Conservation (phyloP, 1,140 invertebrate species). For the Dufourea novaeangliae region DNA sequence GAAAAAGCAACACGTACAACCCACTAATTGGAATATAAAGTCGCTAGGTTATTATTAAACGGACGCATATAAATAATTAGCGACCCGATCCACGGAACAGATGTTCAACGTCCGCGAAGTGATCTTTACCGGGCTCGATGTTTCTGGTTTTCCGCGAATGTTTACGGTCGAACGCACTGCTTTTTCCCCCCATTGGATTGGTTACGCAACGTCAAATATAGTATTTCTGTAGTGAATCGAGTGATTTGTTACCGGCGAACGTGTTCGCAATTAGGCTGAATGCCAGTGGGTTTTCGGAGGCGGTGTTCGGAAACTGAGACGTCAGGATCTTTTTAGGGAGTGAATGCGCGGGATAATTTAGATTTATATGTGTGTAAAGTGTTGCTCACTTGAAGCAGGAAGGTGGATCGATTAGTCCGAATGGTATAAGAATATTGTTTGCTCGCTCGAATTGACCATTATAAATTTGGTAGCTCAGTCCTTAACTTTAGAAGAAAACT, state of each 20-base stretch:
- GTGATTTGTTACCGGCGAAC: slow-evolving; percentile 1
- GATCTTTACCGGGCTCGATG: neutral
- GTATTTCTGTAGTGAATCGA: neutral
- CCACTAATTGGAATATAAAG: slow-evolving; percentile 18
- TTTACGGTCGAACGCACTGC: neutral
- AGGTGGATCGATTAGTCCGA: too few relatives aligned
- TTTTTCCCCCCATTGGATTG: neutral
- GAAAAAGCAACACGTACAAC: neutral
- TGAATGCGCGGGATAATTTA: slow-evolving; percentile 4
- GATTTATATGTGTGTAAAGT: neutral
- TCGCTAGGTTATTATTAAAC: neutral
- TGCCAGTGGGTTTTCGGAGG: neutral
- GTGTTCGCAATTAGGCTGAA: slow-evolving; percentile 15
- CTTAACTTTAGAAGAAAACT: too few relatives aligned
- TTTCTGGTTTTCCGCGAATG: neutral
- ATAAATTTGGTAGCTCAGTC: too few relatives aligned
- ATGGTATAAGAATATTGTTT: too few relatives aligned
- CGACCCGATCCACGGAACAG: neutral
- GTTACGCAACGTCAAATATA: neutral
- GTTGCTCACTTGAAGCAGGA: too few relatives aligned
- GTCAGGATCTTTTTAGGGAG: neutral
- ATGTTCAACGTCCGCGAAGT: neutral
- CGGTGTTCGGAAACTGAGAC: neutral
- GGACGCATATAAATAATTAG: neutral
- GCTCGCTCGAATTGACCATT: too few relatives aligned